These are phyloP conservation scores for Lasioglossum morio DNA, from an alignment of 2,888 invertebrate genomes.

Conservation along the genomic window DNA sequence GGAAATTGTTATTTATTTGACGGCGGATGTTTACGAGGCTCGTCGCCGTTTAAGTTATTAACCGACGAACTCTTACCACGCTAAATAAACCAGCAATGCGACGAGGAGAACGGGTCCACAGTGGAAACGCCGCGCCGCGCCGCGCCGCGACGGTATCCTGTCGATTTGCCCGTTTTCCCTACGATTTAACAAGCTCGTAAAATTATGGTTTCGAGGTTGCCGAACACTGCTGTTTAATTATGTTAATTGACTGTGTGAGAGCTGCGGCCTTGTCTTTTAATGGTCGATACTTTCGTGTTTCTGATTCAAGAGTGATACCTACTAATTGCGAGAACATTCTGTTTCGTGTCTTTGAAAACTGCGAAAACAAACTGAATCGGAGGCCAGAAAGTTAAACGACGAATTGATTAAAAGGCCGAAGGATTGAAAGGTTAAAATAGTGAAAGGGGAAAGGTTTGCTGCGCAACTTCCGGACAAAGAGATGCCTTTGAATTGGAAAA, in stretches of 20 bases:
- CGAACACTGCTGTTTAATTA: not conserved
- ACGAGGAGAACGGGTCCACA: not conserved
- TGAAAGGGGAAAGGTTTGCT: not conserved
- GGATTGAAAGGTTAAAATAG: not conserved
- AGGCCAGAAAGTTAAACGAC: not conserved
- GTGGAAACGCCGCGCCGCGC: not conserved
- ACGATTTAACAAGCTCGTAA: not conserved
- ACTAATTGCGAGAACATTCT: not conserved
- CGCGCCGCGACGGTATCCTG: too few species aligned
- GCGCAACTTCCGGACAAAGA: not conserved
- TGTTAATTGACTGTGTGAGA: not conserved
- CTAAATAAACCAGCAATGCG: not conserved
- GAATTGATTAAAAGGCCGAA: not conserved
- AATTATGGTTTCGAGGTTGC: not conserved
- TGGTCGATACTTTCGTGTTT: not conserved
- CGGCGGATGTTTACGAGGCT: not conserved
- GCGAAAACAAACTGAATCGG: not conserved
- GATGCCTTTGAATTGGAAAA: not conserved
- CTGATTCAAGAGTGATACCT: not conserved
- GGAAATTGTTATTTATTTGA: conserved; percentile 15
- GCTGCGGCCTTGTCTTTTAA: not conserved
- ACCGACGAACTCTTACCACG: not conserved
- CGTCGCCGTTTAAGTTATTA: conserved; percentile 1
- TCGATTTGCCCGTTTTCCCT: not conserved
- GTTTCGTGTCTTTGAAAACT: not conserved